These are phyloP conservation scores for Platanista minor DNA, from an alignment of 2,113 vertebrate species.

Conservation along the genomic window DNA sequence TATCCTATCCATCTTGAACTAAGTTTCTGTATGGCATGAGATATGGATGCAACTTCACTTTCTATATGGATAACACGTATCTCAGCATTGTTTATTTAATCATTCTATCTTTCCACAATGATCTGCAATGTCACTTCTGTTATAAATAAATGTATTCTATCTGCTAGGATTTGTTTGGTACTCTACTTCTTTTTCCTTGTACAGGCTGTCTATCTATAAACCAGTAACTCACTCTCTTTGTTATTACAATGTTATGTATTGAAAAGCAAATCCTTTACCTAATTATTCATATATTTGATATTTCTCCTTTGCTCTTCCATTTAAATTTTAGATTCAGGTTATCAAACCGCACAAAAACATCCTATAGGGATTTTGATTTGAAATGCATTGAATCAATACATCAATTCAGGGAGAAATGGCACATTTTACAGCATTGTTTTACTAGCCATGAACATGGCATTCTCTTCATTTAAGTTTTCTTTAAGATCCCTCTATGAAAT, in stretches of 20 bases:
- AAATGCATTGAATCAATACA: background rate
- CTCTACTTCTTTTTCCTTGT: background rate
- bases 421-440: background rate
- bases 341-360: background rate
- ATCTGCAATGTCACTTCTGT: background rate
- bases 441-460: background rate
- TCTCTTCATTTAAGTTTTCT: background rate
- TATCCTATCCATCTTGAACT: background rate
- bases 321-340: background rate
- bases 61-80: background rate
- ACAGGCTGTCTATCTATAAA: background rate
- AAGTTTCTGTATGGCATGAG: background rate
- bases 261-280: background rate
- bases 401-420: background rate
- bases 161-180: background rate
- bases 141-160: background rate
- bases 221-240: background rate
- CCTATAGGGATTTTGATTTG: background rate
- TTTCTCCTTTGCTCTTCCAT: background rate
- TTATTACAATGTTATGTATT: background rate
- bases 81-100: background rate
- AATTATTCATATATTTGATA: background rate
- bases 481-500: background rate
- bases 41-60: background rate
- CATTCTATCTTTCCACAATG: background rate